A percentile compares a stretch with the other conserved stretches of the same genome.
These are phyloP conservation scores for Reinhardtius hippoglossoides DNA, from an alignment of 2,113 vertebrate species.

Conservation along the genomic window DNA sequence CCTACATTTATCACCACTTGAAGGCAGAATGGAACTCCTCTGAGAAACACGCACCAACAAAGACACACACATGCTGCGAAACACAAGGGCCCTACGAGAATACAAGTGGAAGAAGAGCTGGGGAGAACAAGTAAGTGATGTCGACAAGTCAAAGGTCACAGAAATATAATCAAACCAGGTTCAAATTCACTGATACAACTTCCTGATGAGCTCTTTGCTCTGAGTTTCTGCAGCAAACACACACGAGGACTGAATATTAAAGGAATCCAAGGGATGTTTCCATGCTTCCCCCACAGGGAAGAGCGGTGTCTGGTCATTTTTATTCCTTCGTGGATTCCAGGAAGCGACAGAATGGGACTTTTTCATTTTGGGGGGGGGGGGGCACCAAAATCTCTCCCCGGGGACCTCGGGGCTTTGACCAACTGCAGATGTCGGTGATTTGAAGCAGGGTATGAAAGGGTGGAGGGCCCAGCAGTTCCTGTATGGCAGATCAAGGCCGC, in stretches of 20 bases:
- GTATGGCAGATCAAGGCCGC: slow-evolving; percentile 63
- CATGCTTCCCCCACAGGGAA: slow-evolving; percentile 16
- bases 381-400: slow-evolving; percentile 46
- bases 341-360: slow-evolving; percentile 52
- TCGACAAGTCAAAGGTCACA: too few species aligned
- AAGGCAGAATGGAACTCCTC: slow-evolving; percentile 38
- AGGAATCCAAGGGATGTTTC: background rate
- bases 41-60: slow-evolving; percentile 13
- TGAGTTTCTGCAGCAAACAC: background rate
- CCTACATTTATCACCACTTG: slow-evolving; percentile 52
- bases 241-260: background rate
- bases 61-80: slow-evolving; percentile 5
- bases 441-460: slow-evolving; percentile 54
- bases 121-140: too few species aligned
- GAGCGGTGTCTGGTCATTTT: slow-evolving; percentile 45
- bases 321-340: slow-evolving; percentile 43
- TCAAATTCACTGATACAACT: too few species aligned
- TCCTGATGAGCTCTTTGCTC: background rate
- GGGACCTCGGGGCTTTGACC: slow-evolving; percentile 51
- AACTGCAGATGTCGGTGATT: slow-evolving; percentile 67
- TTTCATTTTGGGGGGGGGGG: slow-evolving; percentile 31
- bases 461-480: slow-evolving; percentile 46
- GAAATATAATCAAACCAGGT: too few species aligned
- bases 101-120: background rate
- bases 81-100: background rate